Conservation (phyloP, 1,140 invertebrate species). For the Ptiloglossa arizonensis region DNA sequence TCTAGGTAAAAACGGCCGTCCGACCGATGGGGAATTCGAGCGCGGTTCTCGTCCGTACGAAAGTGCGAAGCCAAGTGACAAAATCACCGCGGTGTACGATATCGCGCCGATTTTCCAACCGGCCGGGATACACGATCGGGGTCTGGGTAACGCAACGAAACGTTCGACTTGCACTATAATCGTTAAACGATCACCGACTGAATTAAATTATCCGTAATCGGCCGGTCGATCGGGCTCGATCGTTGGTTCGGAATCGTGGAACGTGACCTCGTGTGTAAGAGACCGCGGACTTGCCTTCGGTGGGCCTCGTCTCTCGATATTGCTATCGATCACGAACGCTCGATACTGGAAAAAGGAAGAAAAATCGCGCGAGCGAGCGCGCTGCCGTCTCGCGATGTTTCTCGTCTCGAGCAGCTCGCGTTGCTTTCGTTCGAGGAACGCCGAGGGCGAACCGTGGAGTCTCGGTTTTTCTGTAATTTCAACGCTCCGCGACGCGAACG, state of each 20-base stretch:
- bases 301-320: conserved; percentile 60
- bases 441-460: too few relatives aligned
- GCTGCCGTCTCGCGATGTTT: too few relatives aligned
- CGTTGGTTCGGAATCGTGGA: conserved; percentile 61
- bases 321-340: background rate
- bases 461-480: conserved; percentile 5
- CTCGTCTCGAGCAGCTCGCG: too few relatives aligned
- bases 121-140: background rate
- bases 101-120: conserved; percentile 41
- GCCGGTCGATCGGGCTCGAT: conserved; percentile 54
- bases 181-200: conserved; percentile 75
- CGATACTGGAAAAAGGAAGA: background rate
- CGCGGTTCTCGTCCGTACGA: background rate
- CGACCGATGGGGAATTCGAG: conserved; percentile 4
- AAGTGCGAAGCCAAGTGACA: conserved; percentile 18
- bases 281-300: conserved; percentile 49
- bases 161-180: conserved; percentile 66
- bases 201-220: conserved; percentile 79
- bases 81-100: background rate
- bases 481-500: background rate
- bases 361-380: background rate
- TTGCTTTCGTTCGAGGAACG: too few relatives aligned
- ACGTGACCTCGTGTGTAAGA: conserved; percentile 67
- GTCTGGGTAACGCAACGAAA: conserved; percentile 25
- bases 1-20: background rate